Conservation (phyloP, 2,888 invertebrate genomes). For the Hirtodrosophila trivittata region DNA sequence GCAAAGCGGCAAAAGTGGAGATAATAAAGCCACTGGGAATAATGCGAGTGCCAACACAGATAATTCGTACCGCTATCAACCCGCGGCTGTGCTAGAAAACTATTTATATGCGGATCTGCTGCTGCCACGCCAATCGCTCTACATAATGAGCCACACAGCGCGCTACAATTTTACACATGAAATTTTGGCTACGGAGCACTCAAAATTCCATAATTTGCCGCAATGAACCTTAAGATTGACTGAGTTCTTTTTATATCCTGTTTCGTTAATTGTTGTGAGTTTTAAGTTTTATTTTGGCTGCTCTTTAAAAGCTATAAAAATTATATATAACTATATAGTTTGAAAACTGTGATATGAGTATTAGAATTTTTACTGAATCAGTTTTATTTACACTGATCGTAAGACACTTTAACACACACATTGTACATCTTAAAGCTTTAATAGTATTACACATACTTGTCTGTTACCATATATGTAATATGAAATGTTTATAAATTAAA, state of each 20-base stretch:
- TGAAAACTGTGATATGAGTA: slow-evolving; percentile 7
- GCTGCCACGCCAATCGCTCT: slow-evolving; percentile 91
- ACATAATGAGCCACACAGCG: slow-evolving; percentile 94
- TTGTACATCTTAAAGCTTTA: too few relatives aligned
- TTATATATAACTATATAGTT: slow-evolving; percentile 10
- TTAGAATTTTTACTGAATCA: too few relatives aligned
- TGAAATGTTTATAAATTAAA: too few relatives aligned
- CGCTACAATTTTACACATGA: slow-evolving; percentile 97
- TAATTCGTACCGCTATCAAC: slow-evolving; percentile 80
- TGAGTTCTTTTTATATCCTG: not conserved
- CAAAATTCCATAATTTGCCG: slow-evolving; percentile 92
- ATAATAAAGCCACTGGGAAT: slow-evolving; percentile 57
- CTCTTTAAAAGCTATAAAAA: too few relatives aligned
- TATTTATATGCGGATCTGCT: slow-evolving; percentile 89
- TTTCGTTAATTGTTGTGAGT: slow-evolving; percentile 9
- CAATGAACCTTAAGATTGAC: slow-evolving; percentile 86
- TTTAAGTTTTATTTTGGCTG: too few relatives aligned
- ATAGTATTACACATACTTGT: too few relatives aligned
- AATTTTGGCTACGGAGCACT: slow-evolving; percentile 88
- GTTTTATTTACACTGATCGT: too few relatives aligned
- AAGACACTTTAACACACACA: too few relatives aligned
- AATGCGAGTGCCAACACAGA: too few relatives aligned
- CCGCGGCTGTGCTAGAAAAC: slow-evolving; percentile 83
- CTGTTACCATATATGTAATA: too few relatives aligned
- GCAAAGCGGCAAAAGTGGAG: slow-evolving; percentile 40